phyloP scores from a whole-genome alignment of 1,140 invertebrate genomes.

The Drosophila orena region DNA sequence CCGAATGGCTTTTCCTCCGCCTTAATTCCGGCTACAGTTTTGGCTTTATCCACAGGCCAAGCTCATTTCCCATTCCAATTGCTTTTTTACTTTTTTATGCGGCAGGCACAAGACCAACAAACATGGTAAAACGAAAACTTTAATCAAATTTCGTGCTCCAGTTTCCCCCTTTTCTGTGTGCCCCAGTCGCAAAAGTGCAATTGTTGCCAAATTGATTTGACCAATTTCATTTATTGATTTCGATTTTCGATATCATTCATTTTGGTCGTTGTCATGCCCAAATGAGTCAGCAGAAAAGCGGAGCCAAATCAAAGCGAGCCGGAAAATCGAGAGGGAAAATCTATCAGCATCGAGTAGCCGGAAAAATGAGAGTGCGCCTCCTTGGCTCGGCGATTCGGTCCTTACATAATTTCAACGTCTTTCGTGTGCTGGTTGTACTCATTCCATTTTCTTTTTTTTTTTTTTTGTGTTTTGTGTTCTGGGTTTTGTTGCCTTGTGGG shows the following conservation, averaged over 20 bases:
- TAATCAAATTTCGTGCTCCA: conserved; percentile 75
- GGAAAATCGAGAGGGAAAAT: conserved; percentile 50
- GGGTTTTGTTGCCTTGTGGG: conserved; percentile 33
- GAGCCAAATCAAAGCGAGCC: conserved; percentile 47
- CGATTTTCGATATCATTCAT: conserved; percentile 81
- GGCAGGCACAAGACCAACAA: conserved; percentile 19
- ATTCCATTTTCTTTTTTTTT: conserved; percentile 13
- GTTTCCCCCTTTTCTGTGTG: conserved; percentile 41
- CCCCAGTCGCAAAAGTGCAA: conserved; percentile 63
- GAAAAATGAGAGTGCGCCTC: conserved; percentile 9
- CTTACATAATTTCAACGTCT: conserved; percentile 58
- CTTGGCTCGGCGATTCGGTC: conserved; percentile 5
- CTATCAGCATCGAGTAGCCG: conserved; percentile 49
- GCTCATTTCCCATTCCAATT: conserved; percentile 27
- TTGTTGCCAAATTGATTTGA: conserved; percentile 83
- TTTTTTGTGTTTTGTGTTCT: conserved; percentile 18
- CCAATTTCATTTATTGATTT: conserved; percentile 82
- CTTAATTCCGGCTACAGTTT: conserved; percentile 23
- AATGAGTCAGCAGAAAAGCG: conserved; percentile 68
- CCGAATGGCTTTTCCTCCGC: conserved; percentile 4
- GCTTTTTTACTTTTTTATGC: conserved; percentile 24
- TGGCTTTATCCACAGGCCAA: conserved; percentile 19
- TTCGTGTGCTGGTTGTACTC: conserved; percentile 6
- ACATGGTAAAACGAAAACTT: conserved; percentile 40
- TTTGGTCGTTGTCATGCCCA: conserved; percentile 69